A percentile compares a stretch with the other conserved stretches of the same genome.
Evolutionary conservation across 2,888 invertebrate species (phyloP).

Genomic region (Osedax fenrisi): DNA sequence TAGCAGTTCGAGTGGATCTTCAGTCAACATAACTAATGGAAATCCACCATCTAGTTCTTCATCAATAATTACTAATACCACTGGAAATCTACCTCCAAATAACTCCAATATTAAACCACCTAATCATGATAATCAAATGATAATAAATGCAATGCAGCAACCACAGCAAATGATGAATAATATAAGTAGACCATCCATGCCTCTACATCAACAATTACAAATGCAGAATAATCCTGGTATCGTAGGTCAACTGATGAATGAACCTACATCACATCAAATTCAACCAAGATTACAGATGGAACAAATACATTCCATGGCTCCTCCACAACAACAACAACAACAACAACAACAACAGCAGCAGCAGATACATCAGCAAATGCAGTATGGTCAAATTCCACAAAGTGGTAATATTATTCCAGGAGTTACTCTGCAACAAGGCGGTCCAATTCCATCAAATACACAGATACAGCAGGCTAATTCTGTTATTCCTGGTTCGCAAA

Average conservation of each 20-base stretch:
- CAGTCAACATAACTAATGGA: slow-evolving; percentile 31
- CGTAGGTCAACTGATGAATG: background rate
- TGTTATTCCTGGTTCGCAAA: background rate
- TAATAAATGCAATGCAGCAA: background rate
- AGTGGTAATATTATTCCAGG: too few species aligned
- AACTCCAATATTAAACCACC: slow-evolving; percentile 44
- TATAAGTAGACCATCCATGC: background rate
- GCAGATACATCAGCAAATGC: background rate
- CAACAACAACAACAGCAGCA: background rate
- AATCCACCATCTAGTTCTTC: background rate
- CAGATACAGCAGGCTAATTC: background rate
- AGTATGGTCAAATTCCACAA: background rate
- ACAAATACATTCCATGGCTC: background rate
- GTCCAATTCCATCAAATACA: background rate
- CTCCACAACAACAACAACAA: background rate
- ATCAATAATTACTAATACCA: too few species aligned
- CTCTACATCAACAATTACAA: background rate
- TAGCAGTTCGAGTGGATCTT: slow-evolving; percentile 28
- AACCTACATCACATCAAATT: background rate
- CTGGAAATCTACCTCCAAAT: slow-evolving; percentile 32
- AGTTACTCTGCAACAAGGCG: background rate
- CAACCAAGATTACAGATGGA: background rate
- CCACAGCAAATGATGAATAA: background rate
- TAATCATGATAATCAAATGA: slow-evolving; percentile 49
- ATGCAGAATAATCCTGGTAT: background rate